phyloP scores from a whole-genome alignment of 2,888 invertebrate genomes.

The Mythimna albipuncta region DNA sequence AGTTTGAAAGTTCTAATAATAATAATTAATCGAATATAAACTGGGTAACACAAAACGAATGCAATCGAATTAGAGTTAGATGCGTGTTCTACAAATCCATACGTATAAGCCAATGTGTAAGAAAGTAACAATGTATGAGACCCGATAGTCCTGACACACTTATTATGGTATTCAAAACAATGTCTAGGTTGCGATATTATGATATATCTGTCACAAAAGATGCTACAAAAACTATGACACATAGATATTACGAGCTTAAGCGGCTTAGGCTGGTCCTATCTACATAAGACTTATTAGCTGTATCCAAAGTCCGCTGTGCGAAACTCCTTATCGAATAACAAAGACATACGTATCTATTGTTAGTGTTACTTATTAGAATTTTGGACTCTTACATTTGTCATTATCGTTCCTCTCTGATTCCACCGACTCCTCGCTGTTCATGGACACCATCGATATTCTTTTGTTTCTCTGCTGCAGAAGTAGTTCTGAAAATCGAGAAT shows the following conservation, averaged over 20 bases:
- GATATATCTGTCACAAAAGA: conserved; percentile 7
- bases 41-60: conserved; percentile 21
- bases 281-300: conserved; percentile 16
- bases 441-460: conserved; percentile 84
- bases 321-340: conserved; percentile 32
- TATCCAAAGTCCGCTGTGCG: conserved; percentile 16
- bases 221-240: conserved; percentile 21
- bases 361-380: conserved; percentile 4
- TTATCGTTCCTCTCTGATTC: conserved; percentile 81
- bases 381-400: conserved; percentile 83
- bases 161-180: conserved; percentile 25
- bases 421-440: conserved; percentile 83
- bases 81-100: conserved; percentile 16
- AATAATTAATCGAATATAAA: conserved; percentile 20
- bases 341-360: conserved; percentile 8
- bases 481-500: conserved; percentile 79
- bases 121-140: not conserved
- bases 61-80: conserved; percentile 42
- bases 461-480: conserved; percentile 85
- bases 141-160: conserved; percentile 33
- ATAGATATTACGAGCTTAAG: not conserved
- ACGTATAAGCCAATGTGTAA: not conserved
- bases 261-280: conserved; percentile 11
- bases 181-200: not conserved
- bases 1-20: too few relatives aligned